These are phyloP conservation scores for Triplophysa dalaica DNA, from an alignment of 2,113 vertebrate genomes.

Conservation along the genomic window DNA sequence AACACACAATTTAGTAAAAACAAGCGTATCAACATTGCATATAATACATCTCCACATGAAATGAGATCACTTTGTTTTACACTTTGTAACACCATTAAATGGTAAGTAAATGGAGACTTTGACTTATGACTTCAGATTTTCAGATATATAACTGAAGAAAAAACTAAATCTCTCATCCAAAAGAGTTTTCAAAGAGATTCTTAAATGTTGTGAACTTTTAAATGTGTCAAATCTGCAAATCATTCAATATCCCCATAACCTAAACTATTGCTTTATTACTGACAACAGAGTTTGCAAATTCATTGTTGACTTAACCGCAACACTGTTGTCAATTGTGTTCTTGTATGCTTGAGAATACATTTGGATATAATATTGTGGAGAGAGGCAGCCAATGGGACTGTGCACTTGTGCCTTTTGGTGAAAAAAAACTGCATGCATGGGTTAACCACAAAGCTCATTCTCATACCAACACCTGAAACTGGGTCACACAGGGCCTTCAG, in stretches of 20 bases:
- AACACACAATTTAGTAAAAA: constrained; percentile 9
- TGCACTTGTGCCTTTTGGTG: constrained; percentile 10
- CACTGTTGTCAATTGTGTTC: background rate
- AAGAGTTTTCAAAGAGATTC: no score
- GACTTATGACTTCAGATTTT: background rate
- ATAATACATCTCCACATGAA: background rate
- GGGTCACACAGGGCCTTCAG: constrained; percentile 18
- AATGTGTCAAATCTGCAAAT: no score
- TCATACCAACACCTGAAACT: constrained; percentile 44
- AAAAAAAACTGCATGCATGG: constrained; percentile 19
- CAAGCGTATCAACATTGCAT: constrained; percentile 5
- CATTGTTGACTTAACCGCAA: background rate
- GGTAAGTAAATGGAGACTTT: background rate
- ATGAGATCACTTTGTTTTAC: background rate
- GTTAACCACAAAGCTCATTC: constrained; percentile 56
- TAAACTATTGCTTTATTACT: no score
- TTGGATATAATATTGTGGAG: background rate
- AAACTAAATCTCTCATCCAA: background rate
- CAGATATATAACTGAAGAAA: background rate
- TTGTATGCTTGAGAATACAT: background rate
- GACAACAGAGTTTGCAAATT: no score
- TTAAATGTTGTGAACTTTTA: no score
- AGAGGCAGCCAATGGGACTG: background rate
- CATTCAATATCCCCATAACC: no score
- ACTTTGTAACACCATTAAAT: no score